phyloP scores from a whole-genome alignment of 2,888 invertebrate genomes.

The Exephanes ischioxanthus region DNA sequence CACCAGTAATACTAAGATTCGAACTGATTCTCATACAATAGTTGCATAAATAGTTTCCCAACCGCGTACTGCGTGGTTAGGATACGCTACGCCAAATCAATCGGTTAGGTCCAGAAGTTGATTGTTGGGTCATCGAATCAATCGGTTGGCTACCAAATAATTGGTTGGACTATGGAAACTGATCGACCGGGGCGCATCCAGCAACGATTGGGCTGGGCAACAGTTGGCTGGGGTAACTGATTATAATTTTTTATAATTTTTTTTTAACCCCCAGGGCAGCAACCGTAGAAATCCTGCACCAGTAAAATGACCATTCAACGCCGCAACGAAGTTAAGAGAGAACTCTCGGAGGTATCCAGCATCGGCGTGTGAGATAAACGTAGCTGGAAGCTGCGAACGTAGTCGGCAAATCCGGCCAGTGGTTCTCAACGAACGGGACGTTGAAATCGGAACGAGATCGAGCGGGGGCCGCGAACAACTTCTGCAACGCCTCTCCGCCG shows the following conservation, averaged over 20 bases:
- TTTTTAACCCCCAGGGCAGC: background rate
- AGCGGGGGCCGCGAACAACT: constrained; percentile 26
- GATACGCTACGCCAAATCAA: background rate
- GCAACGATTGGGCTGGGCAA: background rate
- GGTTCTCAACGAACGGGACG: constrained; percentile 42
- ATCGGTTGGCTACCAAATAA: background rate
- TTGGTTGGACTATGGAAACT: background rate
- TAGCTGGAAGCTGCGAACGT: constrained; percentile 2
- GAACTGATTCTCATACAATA: too few species aligned
- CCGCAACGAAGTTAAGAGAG: background rate
- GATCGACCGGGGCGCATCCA: background rate
- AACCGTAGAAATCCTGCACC: background rate
- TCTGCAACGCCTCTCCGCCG: constrained; percentile 39
- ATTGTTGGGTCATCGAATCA: background rate
- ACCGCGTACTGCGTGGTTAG: too few species aligned
- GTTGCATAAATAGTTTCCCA: too few species aligned
- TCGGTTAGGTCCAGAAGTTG: background rate
- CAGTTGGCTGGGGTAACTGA: background rate
- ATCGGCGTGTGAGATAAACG: constrained; percentile 4
- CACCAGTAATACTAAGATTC: background rate
- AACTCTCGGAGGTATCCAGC: background rate
- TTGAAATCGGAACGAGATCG: constrained; percentile 13
- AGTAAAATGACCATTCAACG: background rate
- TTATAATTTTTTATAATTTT: background rate
- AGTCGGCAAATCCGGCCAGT: background rate